Percentiles rank a stretch among this genome's conserved stretches.
phyloP scores from a whole-genome alignment of 2,797 vertebrate species.

The Spea hammondii region DNA sequence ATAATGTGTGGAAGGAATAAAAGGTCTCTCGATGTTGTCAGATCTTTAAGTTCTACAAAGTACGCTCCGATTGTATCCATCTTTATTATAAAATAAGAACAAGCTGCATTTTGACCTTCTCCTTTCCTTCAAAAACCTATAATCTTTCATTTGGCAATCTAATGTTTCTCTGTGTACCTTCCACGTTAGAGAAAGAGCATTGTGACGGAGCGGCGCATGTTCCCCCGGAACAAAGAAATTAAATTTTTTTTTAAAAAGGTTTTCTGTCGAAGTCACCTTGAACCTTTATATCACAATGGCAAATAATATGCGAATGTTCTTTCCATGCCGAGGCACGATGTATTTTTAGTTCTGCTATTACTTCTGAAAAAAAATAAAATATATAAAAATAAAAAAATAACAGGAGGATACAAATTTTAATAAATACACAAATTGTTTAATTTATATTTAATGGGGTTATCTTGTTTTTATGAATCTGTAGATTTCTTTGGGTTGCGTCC shows the following conservation, averaged over 20 bases:
- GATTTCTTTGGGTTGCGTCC: no score
- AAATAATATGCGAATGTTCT: constrained; percentile 22
- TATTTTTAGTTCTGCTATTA: constrained; percentile 3
- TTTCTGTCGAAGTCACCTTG: constrained; percentile 41
- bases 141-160: constrained; percentile 39
- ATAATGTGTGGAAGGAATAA: background rate
- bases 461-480: no score
- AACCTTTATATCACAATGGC: constrained; percentile 11
- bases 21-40: constrained; percentile 3
- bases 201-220: background rate
- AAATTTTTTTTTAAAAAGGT: constrained; percentile 28
- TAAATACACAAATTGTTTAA: no score
- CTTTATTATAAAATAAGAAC: constrained; percentile 34
- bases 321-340: background rate
- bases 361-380: background rate
- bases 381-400: no score
- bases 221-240: constrained; percentile 20
- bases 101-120: constrained; percentile 24
- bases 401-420: no score
- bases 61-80: constrained; percentile 17
- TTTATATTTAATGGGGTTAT: no score
- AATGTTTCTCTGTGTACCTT: constrained; percentile 25
- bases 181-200: constrained; percentile 5
- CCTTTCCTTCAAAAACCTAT: constrained; percentile 16
- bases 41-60: constrained; percentile 14